Evolutionary conservation across 2,113 vertebrate genomes (phyloP).

Genomic region (Macaca nemestrina): DNA sequence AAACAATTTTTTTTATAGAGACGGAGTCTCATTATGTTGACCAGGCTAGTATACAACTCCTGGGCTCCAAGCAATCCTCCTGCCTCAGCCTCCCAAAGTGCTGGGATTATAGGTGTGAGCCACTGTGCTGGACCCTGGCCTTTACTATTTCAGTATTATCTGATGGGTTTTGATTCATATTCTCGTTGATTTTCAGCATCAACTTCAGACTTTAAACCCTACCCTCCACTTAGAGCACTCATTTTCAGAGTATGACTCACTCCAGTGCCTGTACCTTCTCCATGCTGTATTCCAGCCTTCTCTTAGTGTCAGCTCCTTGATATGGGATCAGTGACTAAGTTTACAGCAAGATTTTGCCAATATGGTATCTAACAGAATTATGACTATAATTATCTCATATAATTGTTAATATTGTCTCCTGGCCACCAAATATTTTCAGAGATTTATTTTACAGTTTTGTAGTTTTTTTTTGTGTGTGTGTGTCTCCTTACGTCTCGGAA

Average conservation of each 20-base stretch:
- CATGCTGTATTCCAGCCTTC: background rate
- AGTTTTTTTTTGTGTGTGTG: background rate
- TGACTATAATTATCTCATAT: background rate
- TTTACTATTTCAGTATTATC: background rate
- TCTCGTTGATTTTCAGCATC: background rate
- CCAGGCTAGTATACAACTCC: too few species aligned
- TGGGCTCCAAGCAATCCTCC: too few species aligned
- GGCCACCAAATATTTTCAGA: background rate
- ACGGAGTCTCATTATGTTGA: too few species aligned
- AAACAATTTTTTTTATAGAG: too few species aligned
- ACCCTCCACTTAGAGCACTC: background rate
- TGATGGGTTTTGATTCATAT: background rate
- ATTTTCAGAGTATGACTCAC: background rate
- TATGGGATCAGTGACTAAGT: background rate
- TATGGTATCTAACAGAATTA: constrained; percentile 1
- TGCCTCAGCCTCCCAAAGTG: too few species aligned
- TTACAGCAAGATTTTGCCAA: background rate
- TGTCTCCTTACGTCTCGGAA: background rate
- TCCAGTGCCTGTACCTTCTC: background rate
- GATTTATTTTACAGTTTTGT: background rate
- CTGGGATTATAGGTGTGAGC: too few species aligned
- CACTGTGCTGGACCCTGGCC: too few species aligned
- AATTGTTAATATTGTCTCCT: background rate
- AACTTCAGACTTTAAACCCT: background rate
- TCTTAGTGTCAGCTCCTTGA: background rate